Base-by-base conservation (phyloP, 2,888 invertebrate species). In the Acrobasis repandana region DNA sequence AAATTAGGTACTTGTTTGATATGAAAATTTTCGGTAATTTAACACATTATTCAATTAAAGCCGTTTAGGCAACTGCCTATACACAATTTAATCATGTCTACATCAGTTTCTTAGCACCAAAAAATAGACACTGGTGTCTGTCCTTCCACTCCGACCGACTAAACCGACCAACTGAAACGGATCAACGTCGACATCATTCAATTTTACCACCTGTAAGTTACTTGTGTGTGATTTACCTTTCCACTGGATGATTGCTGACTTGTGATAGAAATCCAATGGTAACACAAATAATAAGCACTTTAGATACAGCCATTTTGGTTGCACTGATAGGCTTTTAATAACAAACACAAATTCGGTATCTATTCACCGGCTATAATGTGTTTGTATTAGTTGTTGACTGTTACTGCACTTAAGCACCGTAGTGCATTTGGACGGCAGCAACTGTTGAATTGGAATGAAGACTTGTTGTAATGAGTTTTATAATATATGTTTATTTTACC, bases 401-500 rank as follows among this genome's bases (percentile, higher is more conserved):
- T 58, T 34, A 48, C 48, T 58, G 57, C 48, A 51, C 46, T 48
- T 60, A 61, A 50, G 34, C 52, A 61, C 60, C 60, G 58, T 33
- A 60, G 62, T 58, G 56, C 59, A 61, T 61, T 62, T 64, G 61
- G 49, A 52, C 60, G 65, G 61, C 64, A 63, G 63, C 63, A 57
- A 56, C 50, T 56, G 34, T 62, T 63, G 65, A 65, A 67, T 62
- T 63, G 65, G 64, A 67, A 65, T 60, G 59, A 49, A 62, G 60
- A 61, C 28, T 49, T 47, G 16, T 57, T 33, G 56, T 56, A 56
- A 49, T 20, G 28, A 56, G 52, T 62, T 57, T 58, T 58, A 59
- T 33, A 56, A 63, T 63, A 63, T 63, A 63, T 28, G 28, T 28
- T 28, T 28, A 28, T 28, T 28, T 28, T 28, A 28, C 28, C 28